Base-by-base conservation (phyloP, 1,140 invertebrate species). In the Saccostrea echinata region DNA sequence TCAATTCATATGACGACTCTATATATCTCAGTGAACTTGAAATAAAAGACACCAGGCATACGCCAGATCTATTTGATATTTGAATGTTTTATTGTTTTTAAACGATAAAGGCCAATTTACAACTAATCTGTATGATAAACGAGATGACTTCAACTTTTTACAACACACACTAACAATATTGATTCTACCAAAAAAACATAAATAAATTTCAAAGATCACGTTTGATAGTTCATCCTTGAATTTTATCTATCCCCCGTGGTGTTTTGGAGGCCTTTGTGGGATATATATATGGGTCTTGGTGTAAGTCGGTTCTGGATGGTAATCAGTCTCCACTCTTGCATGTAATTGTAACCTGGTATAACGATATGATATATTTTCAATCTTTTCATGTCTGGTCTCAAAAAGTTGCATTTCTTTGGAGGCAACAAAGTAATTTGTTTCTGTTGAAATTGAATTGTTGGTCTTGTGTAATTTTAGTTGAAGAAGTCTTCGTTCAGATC, bases 381-480 rank as follows among this genome's bases (percentile, higher is more conserved):
- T 68, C n/a, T 57, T 24, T 4, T 80, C 35, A 84, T 71, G 55
- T 57, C 35, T 30, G n/a, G 87, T 88, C 13, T 88, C 53, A 27
- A n/a, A 55, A 16, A 88, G 33, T 24, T 88, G 87, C 87, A 88
- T 88, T 35, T 88, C 87, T 71, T 88, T 88, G 13, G 87, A 88
- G 11, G 87, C 83, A 13, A 88, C 83, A 30, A 88, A 88, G 27
- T 61, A 88, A 68, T 30, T 81, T 24, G 33, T 43, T 12, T n/a
- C 21, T 18, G 18, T 43, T 16, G 13, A 16, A 4, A 21, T 53
- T 9, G 9, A 13, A 61, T 13, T 27, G 18, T 53, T 76, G 24
- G 18, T 55, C 55, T 61, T 84, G 64, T 84, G 83, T 16, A 88
- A 52, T 57, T 85, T 88, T 2, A 88, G 43, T 30, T 88, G 87